Percentiles rank a stretch among this genome's conserved stretches.
Evolutionary conservation across 2,797 vertebrate species (phyloP).

Genomic region (Philypnodon macrostomus): DNA sequence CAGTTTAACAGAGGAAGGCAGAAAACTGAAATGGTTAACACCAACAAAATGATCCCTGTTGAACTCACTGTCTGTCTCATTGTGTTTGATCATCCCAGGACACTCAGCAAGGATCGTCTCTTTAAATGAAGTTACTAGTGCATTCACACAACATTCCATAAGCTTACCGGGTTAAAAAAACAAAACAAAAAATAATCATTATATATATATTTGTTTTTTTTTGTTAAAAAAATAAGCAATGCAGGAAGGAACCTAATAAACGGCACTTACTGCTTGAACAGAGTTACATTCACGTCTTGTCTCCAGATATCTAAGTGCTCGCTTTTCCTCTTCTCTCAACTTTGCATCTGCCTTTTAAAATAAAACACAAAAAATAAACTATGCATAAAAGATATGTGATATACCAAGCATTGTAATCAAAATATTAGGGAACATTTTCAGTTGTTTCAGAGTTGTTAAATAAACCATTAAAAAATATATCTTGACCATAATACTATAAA

Average conservation of each 20-base stretch:
- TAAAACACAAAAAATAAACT: conserved; percentile 16
- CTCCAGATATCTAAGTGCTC: conserved; percentile 94
- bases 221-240: conserved; percentile 3
- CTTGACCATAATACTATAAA: not conserved
- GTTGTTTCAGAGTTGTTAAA: too few species aligned
- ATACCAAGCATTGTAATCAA: too few species aligned
- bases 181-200: too few species aligned
- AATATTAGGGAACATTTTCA: too few species aligned
- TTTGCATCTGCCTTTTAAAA: conserved; percentile 88
- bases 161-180: conserved; percentile 73
- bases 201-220: too few species aligned
- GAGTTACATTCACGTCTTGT: conserved; percentile 97
- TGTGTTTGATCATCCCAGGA: conserved; percentile 97
- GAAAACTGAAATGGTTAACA: not conserved
- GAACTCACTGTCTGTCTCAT: conserved; percentile 96
- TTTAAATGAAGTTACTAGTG: conserved; percentile 95
- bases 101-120: conserved; percentile 97
- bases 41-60: not conserved
- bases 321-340: conserved; percentile 96
- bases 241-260: too few species aligned
- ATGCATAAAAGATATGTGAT: too few species aligned
- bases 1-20: conserved; percentile 9
- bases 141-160: conserved; percentile 98
- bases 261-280: conserved; percentile 95
- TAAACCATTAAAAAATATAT: too few species aligned